Percentiles rank a stretch among this genome's conserved stretches.
phyloP scores from a whole-genome alignment of 2,888 invertebrate genomes.

The Drosophila picticornis region DNA sequence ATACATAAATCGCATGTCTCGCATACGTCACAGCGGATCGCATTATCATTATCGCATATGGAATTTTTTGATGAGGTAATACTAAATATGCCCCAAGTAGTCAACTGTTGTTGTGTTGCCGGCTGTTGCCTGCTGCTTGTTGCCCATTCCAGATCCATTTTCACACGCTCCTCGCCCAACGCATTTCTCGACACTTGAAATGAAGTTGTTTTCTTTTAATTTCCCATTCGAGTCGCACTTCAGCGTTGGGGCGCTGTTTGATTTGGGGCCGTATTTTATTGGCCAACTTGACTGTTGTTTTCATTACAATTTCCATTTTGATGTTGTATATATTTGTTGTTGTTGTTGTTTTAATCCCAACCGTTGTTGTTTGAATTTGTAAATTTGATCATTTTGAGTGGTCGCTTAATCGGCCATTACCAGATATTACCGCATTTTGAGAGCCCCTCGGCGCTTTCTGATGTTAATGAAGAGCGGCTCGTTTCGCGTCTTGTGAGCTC shows the following conservation, averaged over 20 bases:
- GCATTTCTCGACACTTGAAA: conserved; percentile 32
- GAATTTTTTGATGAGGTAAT: conserved; percentile 58
- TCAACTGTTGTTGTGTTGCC: background rate
- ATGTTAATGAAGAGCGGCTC: conserved; percentile 48
- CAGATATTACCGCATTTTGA: conserved; percentile 55
- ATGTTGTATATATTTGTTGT: background rate
- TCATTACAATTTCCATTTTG: conserved; percentile 6
- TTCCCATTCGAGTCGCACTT: conserved; percentile 19
- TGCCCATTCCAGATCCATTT: conserved; percentile 15
- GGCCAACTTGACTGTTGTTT: conserved; percentile 35
- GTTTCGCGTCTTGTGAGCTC: conserved; percentile 24
- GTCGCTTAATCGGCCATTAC: conserved; percentile 57
- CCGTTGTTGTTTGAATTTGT: conserved; percentile 39
- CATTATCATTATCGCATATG: conserved; percentile 63
- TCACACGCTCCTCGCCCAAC: conserved; percentile 48
- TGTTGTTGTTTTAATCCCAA: conserved; percentile 11
- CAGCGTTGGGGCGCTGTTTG: conserved; percentile 14
- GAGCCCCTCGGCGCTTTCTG: conserved; percentile 45
- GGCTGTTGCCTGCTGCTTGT: background rate
- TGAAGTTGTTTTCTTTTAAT: conserved; percentile 33
- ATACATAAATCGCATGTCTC: conserved; percentile 52
- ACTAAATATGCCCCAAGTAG: conserved; percentile 3
- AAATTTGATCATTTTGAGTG: conserved; percentile 36
- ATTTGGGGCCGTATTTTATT: conserved; percentile 53
- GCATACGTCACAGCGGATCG: conserved; percentile 54